Evolutionary conservation across 2,888 invertebrate genomes (phyloP).

Genomic region (Drosophila robusta): DNA sequence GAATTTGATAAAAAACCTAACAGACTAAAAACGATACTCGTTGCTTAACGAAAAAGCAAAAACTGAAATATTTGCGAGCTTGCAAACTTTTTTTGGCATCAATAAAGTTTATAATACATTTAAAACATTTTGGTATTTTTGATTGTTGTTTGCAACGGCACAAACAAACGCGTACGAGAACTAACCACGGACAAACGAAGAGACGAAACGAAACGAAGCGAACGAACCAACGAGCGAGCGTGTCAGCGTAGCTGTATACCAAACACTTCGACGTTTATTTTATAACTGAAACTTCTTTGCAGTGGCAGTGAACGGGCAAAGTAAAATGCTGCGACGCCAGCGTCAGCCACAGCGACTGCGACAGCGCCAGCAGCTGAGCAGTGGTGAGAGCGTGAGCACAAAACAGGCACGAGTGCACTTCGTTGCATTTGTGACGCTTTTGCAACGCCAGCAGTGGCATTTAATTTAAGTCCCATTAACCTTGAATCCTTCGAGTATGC

Average conservation of each 20-base stretch:
- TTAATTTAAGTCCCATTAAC: not conserved
- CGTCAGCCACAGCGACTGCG: constrained; percentile 25
- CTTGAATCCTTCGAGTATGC: not conserved
- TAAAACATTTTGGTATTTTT: constrained; percentile 71
- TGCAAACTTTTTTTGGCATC: constrained; percentile 52
- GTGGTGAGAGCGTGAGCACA: constrained; percentile 46
- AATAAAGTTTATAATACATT: constrained; percentile 44
- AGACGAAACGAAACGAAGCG: constrained; percentile 39
- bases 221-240: constrained; percentile 33
- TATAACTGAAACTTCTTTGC: constrained; percentile 72
- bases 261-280: constrained; percentile 63
- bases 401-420: constrained; percentile 1
- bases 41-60: constrained; percentile 18
- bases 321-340: constrained; percentile 47
- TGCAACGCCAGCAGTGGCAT: no score
- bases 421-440: constrained; percentile 1
- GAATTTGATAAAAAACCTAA: constrained; percentile 29
- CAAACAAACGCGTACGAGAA: constrained; percentile 51
- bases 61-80: constrained; percentile 40
- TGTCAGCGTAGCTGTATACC: constrained; percentile 53
- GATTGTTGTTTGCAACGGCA: constrained; percentile 49
- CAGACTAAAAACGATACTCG: constrained; percentile 18
- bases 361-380: constrained; percentile 52
- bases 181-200: constrained; percentile 32
- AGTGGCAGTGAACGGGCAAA: constrained; percentile 38